A percentile compares a stretch with the other conserved stretches of the same genome.
Evolutionary conservation across 1,140 invertebrate genomes (phyloP).

Genomic region (Gryllus bimaculatus): DNA sequence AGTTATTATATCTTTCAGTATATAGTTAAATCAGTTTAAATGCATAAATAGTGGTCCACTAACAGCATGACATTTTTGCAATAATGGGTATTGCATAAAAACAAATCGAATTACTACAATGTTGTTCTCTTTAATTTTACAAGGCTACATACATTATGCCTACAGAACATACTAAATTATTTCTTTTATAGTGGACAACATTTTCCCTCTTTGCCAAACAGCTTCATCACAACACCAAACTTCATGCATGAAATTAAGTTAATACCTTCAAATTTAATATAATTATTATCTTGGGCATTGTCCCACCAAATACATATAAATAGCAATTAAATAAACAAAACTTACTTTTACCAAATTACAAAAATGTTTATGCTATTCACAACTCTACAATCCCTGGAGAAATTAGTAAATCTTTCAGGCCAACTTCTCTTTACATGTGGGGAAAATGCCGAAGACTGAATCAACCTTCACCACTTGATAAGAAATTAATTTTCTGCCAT

Average conservation of each 20-base stretch:
- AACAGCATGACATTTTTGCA: too few relatives aligned
- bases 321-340: too few relatives aligned
- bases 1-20: too few relatives aligned
- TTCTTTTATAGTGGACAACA: neutral
- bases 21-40: too few relatives aligned
- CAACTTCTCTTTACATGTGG: neutral
- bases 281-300: neutral
- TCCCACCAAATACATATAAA: neutral
- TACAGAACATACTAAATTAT: too few relatives aligned
- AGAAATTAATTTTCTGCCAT: neutral
- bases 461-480: neutral
- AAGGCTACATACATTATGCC: too few relatives aligned
- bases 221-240: neutral
- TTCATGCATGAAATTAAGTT: neutral
- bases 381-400: neutral
- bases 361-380: neutral
- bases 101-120: too few relatives aligned
- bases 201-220: neutral
- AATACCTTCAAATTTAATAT: neutral
- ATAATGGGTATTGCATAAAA: too few relatives aligned
- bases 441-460: neutral
- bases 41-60: too few relatives aligned
- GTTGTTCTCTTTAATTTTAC: too few relatives aligned
- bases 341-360: neutral
- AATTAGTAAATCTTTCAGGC: neutral